Evolutionary conservation across 2,888 invertebrate species (phyloP), one percentile per base, ranked within the genome.

Genomic region (Dorcus hopei): DNA sequence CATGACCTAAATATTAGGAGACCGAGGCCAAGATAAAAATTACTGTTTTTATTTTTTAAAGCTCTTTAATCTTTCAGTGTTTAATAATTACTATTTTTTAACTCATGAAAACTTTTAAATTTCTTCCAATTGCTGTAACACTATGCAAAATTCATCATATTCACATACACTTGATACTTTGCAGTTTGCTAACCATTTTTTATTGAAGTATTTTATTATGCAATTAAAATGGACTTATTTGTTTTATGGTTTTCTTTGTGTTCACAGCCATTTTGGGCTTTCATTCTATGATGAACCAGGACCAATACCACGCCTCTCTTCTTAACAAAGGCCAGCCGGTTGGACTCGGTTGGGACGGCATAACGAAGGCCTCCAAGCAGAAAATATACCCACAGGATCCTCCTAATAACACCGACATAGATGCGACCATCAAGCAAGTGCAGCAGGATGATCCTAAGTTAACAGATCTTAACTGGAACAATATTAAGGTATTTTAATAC

Each of bases 251-350:
- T 26, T 26, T 2, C 26, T 26, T 33, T n/a, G 6, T 42, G 19
- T 49, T 50, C 40, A 2, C 81, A 94, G 97, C 97, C 78, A 96
- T 97, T 80, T 87, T 97, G 76, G 99, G 98, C 74, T 97, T 99
- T 87, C 98, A 99, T 82, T 97, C 97, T 63, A 97, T 99, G 95
- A 93, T 99, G 90, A 99, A 97, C 79, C 99, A 99, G 83, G 97
- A 97, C 77, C 99, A 99, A 82, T 99, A 97, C 81, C 97, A 98
- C 82, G 96, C 97, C 61, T 97, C 98, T 42, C 83, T 95, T 61
- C 80, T 93, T 65, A 95, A 95, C 82, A 95, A 95, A 80, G 93
- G 92, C 26, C 93, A 94, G 75, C 93, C 93, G 0, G 85, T 93
- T 61, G 94, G 94, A 48, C 80, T 94, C 71, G 95, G 94, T 66